A percentile compares a stretch with the other conserved stretches of the same genome.
phyloP scores from a whole-genome alignment of 2,888 invertebrate species.

The Rhagonycha fulva region DNA sequence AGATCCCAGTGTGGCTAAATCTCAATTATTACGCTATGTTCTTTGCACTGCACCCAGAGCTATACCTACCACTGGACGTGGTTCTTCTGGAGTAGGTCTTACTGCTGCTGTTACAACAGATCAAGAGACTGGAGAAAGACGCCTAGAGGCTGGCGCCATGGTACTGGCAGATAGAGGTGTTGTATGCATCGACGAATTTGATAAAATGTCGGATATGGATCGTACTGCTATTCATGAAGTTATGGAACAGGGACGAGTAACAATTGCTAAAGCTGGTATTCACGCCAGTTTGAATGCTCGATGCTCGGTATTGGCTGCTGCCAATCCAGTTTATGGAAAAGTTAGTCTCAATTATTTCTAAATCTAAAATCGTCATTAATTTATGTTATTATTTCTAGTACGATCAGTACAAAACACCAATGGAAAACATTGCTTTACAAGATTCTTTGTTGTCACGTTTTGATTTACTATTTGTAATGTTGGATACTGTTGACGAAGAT shows the following conservation, averaged over 20 bases:
- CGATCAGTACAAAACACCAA: slow-evolving; percentile 98
- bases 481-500: slow-evolving; percentile 91
- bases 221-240: slow-evolving; percentile 99
- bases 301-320: slow-evolving; percentile 98
- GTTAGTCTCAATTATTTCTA: slow-evolving; percentile 56
- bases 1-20: slow-evolving; percentile 99
- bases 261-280: slow-evolving; percentile 98
- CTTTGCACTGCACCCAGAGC: slow-evolving; percentile 93
- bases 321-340: slow-evolving; percentile 97
- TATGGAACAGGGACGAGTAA: slow-evolving; percentile 98
- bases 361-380: not conserved
- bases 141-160: slow-evolving; percentile 98
- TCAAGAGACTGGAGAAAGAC: slow-evolving; percentile 75
- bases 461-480: slow-evolving; percentile 95
- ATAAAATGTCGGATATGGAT: slow-evolving; percentile 99
- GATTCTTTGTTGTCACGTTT: slow-evolving; percentile 97
- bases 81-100: slow-evolving; percentile 97
- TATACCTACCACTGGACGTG: slow-evolving; percentile 95
- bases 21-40: slow-evolving; percentile 92
- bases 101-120: slow-evolving; percentile 98
- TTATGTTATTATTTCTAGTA: slow-evolving; percentile 67
- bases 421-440: slow-evolving; percentile 99
- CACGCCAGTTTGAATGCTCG: slow-evolving; percentile 97
- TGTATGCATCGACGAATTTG: slow-evolving; percentile 97
- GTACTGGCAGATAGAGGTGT: slow-evolving; percentile 98